A percentile compares a stretch with the other conserved stretches of the same genome.
phyloP scores from a whole-genome alignment of 2,797 vertebrate species.

The Falco biarmicus region DNA sequence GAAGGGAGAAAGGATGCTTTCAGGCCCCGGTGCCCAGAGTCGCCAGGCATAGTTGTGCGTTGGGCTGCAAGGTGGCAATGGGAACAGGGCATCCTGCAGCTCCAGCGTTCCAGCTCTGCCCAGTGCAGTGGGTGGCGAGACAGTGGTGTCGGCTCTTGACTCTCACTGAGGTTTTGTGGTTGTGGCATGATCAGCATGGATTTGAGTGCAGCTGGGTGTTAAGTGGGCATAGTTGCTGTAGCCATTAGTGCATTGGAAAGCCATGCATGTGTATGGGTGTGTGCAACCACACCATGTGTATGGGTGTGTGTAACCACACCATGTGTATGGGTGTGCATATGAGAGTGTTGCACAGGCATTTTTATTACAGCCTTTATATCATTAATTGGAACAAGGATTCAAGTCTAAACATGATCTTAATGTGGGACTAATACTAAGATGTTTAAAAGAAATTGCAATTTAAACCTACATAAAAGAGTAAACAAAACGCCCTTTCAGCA shows the following conservation, averaged over 20 bases:
- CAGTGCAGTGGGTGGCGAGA: rapidly evolving
- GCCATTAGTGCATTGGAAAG: background rate
- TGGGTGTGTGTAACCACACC: background rate
- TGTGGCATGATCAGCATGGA: rapidly evolving
- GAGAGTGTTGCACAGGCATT: rapidly evolving
- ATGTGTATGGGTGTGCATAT: background rate
- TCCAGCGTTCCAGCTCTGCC: rapidly evolving
- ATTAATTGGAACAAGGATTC: background rate
- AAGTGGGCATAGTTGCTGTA: rapidly evolving
- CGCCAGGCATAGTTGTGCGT: rapidly evolving
- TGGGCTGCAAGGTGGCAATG: background rate
- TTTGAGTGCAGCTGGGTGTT: background rate
- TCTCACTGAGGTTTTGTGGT: background rate
- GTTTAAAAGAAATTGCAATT: background rate
- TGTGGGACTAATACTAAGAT: background rate
- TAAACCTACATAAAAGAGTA: background rate
- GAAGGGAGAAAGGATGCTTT: constrained; percentile 5
- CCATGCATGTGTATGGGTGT: background rate
- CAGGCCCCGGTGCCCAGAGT: background rate
- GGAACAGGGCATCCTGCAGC: rapidly evolving
- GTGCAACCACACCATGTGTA: too few species aligned
- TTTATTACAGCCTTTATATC: background rate
- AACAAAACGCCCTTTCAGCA: background rate
- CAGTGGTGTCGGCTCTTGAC: rapidly evolving
- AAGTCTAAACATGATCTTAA: background rate